Conservation (phyloP, 2,113 vertebrate genomes). For the Rhynchopsitta pachyrhyncha region DNA sequence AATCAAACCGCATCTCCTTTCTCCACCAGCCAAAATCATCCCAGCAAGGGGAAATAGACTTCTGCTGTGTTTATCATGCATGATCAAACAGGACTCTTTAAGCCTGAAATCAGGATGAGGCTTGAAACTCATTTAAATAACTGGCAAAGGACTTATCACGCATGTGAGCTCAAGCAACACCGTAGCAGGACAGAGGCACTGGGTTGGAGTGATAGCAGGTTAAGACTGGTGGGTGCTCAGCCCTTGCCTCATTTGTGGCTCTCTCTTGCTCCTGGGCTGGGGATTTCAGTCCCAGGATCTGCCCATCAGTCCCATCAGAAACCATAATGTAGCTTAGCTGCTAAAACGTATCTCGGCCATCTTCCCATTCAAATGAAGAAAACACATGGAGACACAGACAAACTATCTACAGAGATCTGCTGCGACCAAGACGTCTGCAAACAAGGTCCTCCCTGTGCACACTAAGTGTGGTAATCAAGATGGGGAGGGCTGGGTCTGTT, state of each 20-base stretch:
- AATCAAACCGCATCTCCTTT: not conserved
- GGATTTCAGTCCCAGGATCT: not conserved
- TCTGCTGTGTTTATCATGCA: not conserved
- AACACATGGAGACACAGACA: not conserved
- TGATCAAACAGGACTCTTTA: accelerated
- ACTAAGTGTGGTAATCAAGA: not conserved
- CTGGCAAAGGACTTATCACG: accelerated
- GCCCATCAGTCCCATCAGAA: not conserved
- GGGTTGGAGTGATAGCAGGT: accelerated
- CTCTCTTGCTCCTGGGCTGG: not conserved
- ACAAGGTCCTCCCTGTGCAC: not conserved
- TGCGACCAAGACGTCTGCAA: not conserved
- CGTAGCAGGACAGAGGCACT: accelerated
- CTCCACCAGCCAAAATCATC: not conserved
- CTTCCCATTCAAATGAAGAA: not conserved
- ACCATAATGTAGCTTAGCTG: accelerated
- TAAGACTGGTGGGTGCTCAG: not conserved
- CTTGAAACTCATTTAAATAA: not conserved
- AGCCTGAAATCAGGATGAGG: not conserved
- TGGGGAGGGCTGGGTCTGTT: not conserved
- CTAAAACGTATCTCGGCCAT: not conserved
- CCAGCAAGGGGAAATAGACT: not conserved
- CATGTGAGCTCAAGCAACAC: not conserved
- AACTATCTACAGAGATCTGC: not conserved
- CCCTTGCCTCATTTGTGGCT: not conserved